phyloP scores from a whole-genome alignment of 2,888 invertebrate species.

The Andrena minutula region DNA sequence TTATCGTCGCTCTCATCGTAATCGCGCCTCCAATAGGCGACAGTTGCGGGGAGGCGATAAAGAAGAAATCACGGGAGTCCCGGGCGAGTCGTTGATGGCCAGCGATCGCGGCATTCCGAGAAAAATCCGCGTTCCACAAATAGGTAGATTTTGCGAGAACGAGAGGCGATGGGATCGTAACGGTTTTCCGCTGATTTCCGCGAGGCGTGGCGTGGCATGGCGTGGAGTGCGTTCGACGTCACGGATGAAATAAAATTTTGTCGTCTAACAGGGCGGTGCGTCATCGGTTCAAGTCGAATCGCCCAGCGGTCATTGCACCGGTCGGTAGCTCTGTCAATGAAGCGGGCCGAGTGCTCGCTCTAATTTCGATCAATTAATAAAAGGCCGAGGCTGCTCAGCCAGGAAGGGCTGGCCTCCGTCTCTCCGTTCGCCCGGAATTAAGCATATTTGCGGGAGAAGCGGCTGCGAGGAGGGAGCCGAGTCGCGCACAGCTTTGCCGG shows the following conservation, averaged over 20 bases:
- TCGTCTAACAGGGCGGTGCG: conserved; percentile 75
- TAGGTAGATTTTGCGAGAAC: conserved; percentile 38
- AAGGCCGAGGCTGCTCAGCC: conserved; percentile 64
- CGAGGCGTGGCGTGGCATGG: conserved; percentile 44
- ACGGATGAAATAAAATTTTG: conserved; percentile 78
- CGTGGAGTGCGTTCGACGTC: conserved; percentile 52
- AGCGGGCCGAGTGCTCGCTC: conserved; percentile 77
- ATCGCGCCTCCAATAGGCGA: neutral
- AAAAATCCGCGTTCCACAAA: no score
- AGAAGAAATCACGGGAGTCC: no score
- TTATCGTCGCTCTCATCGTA: no score
- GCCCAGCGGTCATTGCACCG: conserved; percentile 81
- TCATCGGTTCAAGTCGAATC: conserved; percentile 79
- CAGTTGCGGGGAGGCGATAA: no score
- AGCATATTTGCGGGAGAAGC: conserved; percentile 43
- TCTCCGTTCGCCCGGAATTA: conserved; percentile 59
- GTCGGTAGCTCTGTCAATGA: conserved; percentile 78
- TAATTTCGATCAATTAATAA: conserved; percentile 84
- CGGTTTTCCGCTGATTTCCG: conserved; percentile 54
- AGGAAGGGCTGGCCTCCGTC: conserved; percentile 61
- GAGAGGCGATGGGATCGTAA: conserved; percentile 29
- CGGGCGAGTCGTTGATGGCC: no score
- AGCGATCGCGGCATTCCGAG: no score
- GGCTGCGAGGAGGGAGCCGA: neutral
- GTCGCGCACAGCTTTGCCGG: neutral